These are phyloP conservation scores for Steinernema scapterisci DNA, from an alignment of 2,888 invertebrate species.

Conservation along the genomic window DNA sequence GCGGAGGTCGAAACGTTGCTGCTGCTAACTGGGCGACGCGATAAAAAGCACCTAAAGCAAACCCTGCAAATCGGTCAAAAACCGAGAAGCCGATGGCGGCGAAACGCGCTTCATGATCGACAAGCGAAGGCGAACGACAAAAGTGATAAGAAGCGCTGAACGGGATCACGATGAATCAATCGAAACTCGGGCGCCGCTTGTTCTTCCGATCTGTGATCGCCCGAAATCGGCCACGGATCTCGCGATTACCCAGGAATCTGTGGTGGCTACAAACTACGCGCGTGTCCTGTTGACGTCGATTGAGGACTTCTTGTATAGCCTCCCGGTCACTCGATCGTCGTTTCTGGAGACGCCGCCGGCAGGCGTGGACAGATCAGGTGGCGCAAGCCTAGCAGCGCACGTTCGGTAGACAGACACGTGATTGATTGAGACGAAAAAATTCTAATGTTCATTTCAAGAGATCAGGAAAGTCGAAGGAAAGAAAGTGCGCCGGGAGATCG, in stretches of 20 bases:
- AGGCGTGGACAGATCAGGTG: background rate
- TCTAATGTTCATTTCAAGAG: conserved; percentile 25
- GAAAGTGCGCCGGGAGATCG: background rate
- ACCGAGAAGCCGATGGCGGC: background rate
- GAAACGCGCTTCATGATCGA: background rate
- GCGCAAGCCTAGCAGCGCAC: background rate
- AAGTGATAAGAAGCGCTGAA: conserved; percentile 13
- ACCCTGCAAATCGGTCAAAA: conserved; percentile 26
- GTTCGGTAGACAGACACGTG: conserved; percentile 1
- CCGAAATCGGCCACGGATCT: background rate
- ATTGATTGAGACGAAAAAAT: conserved; percentile 17
- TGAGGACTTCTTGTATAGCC: background rate
- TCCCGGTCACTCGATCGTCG: background rate
- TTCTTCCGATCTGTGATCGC: background rate
- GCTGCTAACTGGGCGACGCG: background rate
- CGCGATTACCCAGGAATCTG: background rate
- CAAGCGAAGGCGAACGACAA: conserved; percentile 12
- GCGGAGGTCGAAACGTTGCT: background rate
- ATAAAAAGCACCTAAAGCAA: conserved; percentile 10
- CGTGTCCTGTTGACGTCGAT: background rate
- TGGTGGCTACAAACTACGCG: background rate
- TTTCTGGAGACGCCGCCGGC: background rate
- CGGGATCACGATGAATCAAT: background rate
- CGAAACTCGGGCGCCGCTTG: conserved; percentile 10
- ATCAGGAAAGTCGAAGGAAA: background rate